Base-by-base conservation (phyloP, 2,797 vertebrate species). In the Enteromius fasciolatus region DNA sequence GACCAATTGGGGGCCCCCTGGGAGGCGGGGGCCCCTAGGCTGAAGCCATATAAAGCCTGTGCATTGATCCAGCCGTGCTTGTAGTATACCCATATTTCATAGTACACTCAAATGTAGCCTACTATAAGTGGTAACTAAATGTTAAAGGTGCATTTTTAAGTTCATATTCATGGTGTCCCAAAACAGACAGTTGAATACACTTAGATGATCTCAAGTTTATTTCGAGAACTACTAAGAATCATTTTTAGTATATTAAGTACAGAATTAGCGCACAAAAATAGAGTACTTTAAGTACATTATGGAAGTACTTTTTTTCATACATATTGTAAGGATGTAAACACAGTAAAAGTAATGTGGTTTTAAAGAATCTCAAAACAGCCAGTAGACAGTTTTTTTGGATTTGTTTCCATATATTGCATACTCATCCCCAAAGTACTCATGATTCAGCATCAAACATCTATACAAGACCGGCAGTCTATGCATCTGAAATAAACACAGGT, bases 371-470 rank as follows among this genome's bases (percentile, higher is more conserved):
- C 23, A 39, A n/a, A 6, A 18, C 50, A 57, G 6, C 2, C 31
- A 25, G 14, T 28, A n/a, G 23, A 10, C 78, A 69, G 23, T 20
- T 79, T 75, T 10, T 73, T 33, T 52, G 17, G 74, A 11, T 67
- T 41, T 57, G 52, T 46, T 61, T 72, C 11, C 66, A 80, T 70
- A 61, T 72, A 61, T 70, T 70, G 23, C 18, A 46, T 44, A 20
- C 33, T 80, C 54, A 80, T 72, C 25, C 54, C 54, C 52, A 61
- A 17, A 61, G 25, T 41, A 72, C 12, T 80, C 52, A 70, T 66
- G 44, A 33, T 23, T 66, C 61, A 66, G 61, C 59, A 72, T 63
- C 54, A 46, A 28, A 44, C 39, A 80, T 61, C 39, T n/a, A 80
- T 48, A 72, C 23, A 66, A 78, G 20, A 48, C 36, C 39, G 64